phyloP scores from a whole-genome alignment of 2,888 invertebrate species.

The Rhorus exstirpatorius region DNA sequence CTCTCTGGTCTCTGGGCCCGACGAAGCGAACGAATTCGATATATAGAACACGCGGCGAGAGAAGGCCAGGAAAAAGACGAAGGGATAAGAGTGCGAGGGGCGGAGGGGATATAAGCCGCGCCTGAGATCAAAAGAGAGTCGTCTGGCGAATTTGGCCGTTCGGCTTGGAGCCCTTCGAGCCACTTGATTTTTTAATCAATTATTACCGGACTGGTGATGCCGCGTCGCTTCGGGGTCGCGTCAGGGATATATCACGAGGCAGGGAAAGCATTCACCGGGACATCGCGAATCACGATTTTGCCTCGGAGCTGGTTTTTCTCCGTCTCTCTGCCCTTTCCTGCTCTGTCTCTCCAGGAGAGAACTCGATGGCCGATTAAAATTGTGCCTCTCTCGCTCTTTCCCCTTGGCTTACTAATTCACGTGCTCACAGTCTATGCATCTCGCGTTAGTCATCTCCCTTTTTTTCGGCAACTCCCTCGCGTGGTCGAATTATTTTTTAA shows the following conservation, averaged over 20 bases:
- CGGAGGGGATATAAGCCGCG: conserved; percentile 65
- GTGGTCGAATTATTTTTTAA: conserved; percentile 67
- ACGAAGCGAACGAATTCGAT: conserved; percentile 78
- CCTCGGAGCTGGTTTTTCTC: conserved; percentile 52
- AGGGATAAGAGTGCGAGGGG: conserved; percentile 44
- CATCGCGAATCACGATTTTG: conserved; percentile 66
- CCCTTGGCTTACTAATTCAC: conserved; percentile 54
- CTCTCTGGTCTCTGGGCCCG: conserved; percentile 71
- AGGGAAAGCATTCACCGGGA: conserved; percentile 67
- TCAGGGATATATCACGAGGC: conserved; percentile 50
- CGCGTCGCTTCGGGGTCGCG: conserved; percentile 60
- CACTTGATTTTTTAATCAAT: conserved; percentile 81
- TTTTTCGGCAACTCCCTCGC: conserved; percentile 38
- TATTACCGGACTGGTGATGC: conserved; percentile 73
- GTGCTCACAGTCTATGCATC: conserved; percentile 43
- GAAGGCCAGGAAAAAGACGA: conserved; percentile 48
- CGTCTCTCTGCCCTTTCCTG: conserved; percentile 28
- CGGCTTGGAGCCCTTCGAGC: conserved; percentile 70
- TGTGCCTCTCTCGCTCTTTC: conserved; percentile 38
- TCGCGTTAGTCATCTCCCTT: conserved; percentile 48
- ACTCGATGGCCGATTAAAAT: conserved; percentile 69
- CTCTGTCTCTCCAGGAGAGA: conserved; percentile 42
- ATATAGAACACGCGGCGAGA: conserved; percentile 65
- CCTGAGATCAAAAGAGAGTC: conserved; percentile 73
- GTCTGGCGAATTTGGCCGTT: conserved; percentile 70